Percentiles rank a stretch among this genome's conserved stretches.
Conservation (phyloP, 2,888 invertebrate genomes). For the Prosapia bicincta region DNA sequence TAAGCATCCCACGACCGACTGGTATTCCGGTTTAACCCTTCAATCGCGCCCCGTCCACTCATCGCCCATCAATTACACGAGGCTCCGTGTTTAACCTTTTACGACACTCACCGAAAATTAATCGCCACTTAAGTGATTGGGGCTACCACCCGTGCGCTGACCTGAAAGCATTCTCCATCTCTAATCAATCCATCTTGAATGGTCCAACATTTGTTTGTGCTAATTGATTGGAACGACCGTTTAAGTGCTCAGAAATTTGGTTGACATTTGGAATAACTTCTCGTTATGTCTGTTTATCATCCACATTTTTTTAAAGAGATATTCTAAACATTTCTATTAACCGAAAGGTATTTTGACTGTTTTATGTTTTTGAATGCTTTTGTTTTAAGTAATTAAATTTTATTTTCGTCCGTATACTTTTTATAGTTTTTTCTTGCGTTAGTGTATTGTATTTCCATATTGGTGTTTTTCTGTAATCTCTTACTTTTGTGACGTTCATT, state of each 20-base stretch:
- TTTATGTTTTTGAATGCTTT: no score
- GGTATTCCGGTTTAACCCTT: background rate
- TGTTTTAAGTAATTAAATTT: no score
- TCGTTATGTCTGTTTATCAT: no score
- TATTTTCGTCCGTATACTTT: no score
- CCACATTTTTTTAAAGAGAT: no score
- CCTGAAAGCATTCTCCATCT: background rate
- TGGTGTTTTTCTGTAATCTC: no score
- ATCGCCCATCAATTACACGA: background rate
- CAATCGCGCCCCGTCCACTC: background rate
- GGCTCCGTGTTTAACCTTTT: background rate
- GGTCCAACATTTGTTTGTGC: background rate
- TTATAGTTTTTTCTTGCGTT: no score
- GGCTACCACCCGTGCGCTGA: background rate
- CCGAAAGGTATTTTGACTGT: no score
- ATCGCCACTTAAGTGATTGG: background rate
- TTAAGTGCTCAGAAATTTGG: background rate
- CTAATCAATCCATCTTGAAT: background rate
- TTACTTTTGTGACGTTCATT: no score
- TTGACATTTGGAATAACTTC: background rate
- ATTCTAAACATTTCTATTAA: no score
- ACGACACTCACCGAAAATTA: background rate
- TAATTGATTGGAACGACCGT: background rate
- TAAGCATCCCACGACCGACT: no score
- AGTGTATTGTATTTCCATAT: no score